Percentiles rank a stretch among this genome's conserved stretches.
phyloP scores from a whole-genome alignment of 30 jellyfish, hydroid and myxozoan genomes.

The Turritopsis dohrnii region DNA sequence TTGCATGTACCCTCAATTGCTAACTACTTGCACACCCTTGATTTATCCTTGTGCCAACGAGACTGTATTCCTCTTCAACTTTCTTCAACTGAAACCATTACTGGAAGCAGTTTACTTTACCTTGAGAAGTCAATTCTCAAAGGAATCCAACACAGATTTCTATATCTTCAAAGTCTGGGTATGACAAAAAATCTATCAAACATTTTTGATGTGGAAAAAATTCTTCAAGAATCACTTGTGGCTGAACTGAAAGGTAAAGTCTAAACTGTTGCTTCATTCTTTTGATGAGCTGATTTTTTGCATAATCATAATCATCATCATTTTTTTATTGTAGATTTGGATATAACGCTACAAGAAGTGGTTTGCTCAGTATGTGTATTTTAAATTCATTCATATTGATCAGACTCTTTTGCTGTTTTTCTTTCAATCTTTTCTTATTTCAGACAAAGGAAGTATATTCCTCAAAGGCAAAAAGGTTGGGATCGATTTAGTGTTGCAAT shows the following conservation, averaged over 20 bases:
- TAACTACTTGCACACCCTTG: neutral
- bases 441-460: neutral
- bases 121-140: neutral
- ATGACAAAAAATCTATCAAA: neutral
- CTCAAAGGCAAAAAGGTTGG: neutral
- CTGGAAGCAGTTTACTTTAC: neutral
- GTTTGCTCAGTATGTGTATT: neutral
- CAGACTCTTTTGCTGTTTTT: neutral
- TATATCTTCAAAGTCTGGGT: neutral
- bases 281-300: neutral
- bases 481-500: too few species aligned
- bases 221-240: neutral
- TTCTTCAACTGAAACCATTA: neutral
- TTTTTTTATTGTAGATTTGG: neutral
- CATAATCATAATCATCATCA: too few species aligned
- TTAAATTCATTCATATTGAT: too few species aligned
- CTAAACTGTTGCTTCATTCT: neutral
- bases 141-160: neutral
- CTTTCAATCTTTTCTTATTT: neutral
- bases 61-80: conserved; percentile 19
- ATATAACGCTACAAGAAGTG: neutral
- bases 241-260: neutral
- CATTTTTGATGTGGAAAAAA: neutral
- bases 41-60: neutral
- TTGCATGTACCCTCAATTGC: conserved; percentile 1